phyloP scores from a whole-genome alignment of 2,797 vertebrate species.

The Hypotaenidia philippensis region DNA sequence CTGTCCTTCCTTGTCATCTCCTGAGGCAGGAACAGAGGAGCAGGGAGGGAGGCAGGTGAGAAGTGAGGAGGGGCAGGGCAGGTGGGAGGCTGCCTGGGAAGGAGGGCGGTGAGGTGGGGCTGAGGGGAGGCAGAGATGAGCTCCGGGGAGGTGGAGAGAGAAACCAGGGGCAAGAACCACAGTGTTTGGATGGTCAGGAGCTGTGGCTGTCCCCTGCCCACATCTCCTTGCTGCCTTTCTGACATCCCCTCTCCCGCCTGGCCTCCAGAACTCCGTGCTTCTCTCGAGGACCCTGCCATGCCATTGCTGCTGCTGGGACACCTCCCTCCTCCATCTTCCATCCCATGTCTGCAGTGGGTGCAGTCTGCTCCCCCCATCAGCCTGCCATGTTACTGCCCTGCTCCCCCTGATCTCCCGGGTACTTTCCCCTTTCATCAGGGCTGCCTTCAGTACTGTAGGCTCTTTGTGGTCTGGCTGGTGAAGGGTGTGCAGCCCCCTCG shows the following conservation, averaged over 20 bases:
- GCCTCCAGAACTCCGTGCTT: neutral
- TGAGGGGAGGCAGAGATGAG: neutral
- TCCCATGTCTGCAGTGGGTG: neutral
- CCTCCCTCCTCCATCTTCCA: neutral
- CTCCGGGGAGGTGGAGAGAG: neutral
- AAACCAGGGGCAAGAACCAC: neutral
- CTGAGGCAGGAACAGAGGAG: neutral
- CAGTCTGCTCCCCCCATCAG: neutral
- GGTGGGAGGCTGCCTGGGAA: fast-evolving
- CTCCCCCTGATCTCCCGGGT: fast-evolving
- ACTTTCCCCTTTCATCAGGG: neutral
- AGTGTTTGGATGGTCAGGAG: fast-evolving
- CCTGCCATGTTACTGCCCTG: neutral
- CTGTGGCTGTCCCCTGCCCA: neutral
- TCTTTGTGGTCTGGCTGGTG: neutral
- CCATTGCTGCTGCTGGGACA: neutral
- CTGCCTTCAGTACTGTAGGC: neutral
- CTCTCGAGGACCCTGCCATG: neutral
- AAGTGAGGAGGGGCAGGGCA: neutral
- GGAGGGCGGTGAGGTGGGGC: neutral
- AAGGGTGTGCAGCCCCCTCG: fast-evolving
- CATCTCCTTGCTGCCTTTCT: neutral
- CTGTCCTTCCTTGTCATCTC: neutral
- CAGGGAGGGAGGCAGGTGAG: neutral
- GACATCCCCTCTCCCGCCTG: neutral